Conservation (phyloP, 2,113 vertebrate genomes). For the Oncorhynchus masou region DNA sequence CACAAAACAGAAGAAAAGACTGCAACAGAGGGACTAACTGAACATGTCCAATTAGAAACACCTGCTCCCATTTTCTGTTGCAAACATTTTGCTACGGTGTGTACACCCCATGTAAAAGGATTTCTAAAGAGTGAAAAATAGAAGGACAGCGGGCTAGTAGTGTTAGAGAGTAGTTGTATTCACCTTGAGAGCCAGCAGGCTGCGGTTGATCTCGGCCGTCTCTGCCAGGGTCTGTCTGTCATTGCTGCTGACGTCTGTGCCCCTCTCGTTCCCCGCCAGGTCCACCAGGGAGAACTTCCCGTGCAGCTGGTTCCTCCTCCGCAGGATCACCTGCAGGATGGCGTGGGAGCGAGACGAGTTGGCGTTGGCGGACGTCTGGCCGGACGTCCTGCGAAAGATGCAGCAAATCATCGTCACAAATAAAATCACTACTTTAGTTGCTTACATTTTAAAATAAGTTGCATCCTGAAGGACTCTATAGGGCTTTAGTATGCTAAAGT, state of each 20-base stretch:
- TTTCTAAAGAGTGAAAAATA: neutral
- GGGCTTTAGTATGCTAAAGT: no score
- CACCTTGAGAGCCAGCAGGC: conserved; percentile 94
- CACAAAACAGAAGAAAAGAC: neutral
- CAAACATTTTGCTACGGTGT: no score
- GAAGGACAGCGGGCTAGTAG: neutral
- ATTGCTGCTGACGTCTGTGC: conserved; percentile 85
- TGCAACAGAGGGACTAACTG: no score
- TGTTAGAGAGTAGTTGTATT: no score
- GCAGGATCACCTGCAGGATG: conserved; percentile 90
- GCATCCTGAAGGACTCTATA: no score
- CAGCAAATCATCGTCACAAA: no score
- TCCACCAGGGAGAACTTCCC: conserved; percentile 96
- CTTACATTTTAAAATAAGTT: no score
- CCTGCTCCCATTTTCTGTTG: no score
- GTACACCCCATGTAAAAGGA: no score
- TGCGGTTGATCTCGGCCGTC: conserved; percentile 95
- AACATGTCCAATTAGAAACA: no score
- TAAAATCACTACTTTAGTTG: no score
- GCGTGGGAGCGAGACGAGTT: conserved; percentile 95
- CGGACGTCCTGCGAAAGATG: conserved; percentile 81
- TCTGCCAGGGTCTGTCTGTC: conserved; percentile 90
- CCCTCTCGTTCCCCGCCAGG: conserved; percentile 95
- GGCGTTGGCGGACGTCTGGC: conserved; percentile 92
- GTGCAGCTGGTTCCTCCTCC: conserved; percentile 75